Evolutionary conservation across 2,888 invertebrate genomes (phyloP).

Genomic region (Rhorus exstirpatorius): DNA sequence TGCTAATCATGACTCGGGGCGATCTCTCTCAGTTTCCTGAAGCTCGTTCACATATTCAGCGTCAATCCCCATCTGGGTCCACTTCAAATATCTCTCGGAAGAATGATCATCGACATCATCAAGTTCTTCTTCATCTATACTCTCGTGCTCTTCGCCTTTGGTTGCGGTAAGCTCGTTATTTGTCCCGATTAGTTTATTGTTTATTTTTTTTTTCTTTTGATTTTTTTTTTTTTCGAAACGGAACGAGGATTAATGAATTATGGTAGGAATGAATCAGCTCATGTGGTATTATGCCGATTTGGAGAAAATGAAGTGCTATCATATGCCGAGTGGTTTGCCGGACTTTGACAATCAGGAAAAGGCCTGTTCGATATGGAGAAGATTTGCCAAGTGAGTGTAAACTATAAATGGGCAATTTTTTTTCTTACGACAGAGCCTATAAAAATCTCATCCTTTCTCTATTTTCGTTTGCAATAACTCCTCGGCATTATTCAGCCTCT

Average conservation of each 20-base stretch:
- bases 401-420: too few relatives aligned
- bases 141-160: slow-evolving; percentile 97
- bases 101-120: slow-evolving; percentile 97
- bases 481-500: slow-evolving; percentile 90
- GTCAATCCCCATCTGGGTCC: slow-evolving; percentile 98
- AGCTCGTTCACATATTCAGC: slow-evolving; percentile 98
- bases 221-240: not conserved
- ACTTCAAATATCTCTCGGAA: slow-evolving; percentile 96
- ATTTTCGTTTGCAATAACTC: not conserved
- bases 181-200: not conserved
- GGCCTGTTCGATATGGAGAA: slow-evolving; percentile 94
- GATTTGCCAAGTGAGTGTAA: slow-evolving; percentile 93
- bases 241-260: not conserved
- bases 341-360: slow-evolving; percentile 95
- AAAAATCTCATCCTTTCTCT: too few relatives aligned
- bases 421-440: too few relatives aligned
- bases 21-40: slow-evolving; percentile 91
- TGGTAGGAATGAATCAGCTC: slow-evolving; percentile 93
- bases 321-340: slow-evolving; percentile 90
- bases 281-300: slow-evolving; percentile 97
- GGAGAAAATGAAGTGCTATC: slow-evolving; percentile 95
- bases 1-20: not conserved
- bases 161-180: slow-evolving; percentile 91
- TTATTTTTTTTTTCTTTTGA: not conserved
- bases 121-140: slow-evolving; percentile 98